Evolutionary conservation across 2,797 vertebrate species (phyloP), one percentile per base, ranked within the genome.

Genomic region (Ceryle rudis): DNA sequence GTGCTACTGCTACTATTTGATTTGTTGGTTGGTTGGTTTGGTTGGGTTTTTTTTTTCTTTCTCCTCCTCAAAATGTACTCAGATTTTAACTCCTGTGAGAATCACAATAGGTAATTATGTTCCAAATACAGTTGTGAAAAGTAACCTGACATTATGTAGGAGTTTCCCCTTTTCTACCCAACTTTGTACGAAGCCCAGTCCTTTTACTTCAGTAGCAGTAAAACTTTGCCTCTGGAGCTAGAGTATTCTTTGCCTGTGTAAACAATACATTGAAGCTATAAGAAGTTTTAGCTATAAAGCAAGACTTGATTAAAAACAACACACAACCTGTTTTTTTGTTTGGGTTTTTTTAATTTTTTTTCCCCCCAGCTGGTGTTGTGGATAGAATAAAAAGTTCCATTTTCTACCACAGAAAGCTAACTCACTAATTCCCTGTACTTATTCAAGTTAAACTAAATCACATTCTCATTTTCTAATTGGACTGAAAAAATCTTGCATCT

Each of bases 271-370:
- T 26, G 47, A 61, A 51, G 6, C 12, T 49, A 4, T 29, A 44
- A 46, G 13, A 87, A 37, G 11, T 66, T 54, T 75, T 55, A 60
- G 5, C 20, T 67, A 31, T 31, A 35, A 60, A 69, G 1, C 14
- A 79, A 71, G 4, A 4, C 20, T 54, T 79, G n/a, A 66, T 29
- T 44, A 31, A 85, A 85, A 64, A 4, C 10, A 70, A 14, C 4
- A 21, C 2, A 11, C 2, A 55, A 20, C 1, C 0, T 39, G 67
- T 64, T 46, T 42, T 9, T 42, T 42, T 42, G 17, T 42, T 42
- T 42, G n/a, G n/a, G n/a, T 42, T 18, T 17, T 8, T 44, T 20
- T 9, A 10, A 37, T 37, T 46, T 46, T 11, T 21, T 21, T 21
- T 21, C 10, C 44, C 9, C 44, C 10, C 14, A 55, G 4, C 5